A percentile compares a stretch with the other conserved stretches of the same genome.
Conservation (phyloP, 2,113 vertebrate genomes). For the Glaucidium brasilianum region DNA sequence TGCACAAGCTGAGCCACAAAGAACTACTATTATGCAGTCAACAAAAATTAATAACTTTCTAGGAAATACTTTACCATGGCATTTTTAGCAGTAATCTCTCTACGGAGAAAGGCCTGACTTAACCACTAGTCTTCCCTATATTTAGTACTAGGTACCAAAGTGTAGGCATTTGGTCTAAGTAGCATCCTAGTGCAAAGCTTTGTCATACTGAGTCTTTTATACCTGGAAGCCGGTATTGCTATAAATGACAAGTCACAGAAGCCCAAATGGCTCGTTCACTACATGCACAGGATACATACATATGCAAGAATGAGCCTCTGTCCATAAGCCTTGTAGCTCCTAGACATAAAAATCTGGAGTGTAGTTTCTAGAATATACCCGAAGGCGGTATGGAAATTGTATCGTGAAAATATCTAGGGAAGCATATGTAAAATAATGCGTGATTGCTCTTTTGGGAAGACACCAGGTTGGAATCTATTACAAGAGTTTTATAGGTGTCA, state of each 20-base stretch:
- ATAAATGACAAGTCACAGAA: neutral
- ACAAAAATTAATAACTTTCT: neutral
- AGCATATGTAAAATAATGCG: neutral
- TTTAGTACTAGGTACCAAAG: neutral
- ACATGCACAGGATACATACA: fast-evolving
- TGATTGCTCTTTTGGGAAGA: neutral
- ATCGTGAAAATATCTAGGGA: neutral
- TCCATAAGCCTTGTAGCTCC: neutral
- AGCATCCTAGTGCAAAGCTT: neutral
- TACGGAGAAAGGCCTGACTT: neutral
- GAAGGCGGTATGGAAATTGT: neutral
- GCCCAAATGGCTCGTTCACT: neutral
- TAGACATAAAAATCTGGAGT: neutral
- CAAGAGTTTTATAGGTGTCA: neutral
- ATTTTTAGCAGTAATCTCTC: neutral
- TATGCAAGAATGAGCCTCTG: neutral
- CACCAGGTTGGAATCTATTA: neutral
- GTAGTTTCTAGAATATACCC: neutral
- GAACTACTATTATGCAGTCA: neutral
- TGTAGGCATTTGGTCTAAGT: neutral
- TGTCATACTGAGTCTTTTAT: neutral
- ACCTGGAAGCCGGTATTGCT: neutral
- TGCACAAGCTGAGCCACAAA: neutral
- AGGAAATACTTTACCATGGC: neutral
- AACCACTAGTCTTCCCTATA: neutral